phyloP scores from a whole-genome alignment of 2,113 vertebrate species.

The Onychostruthus taczanowskii region DNA sequence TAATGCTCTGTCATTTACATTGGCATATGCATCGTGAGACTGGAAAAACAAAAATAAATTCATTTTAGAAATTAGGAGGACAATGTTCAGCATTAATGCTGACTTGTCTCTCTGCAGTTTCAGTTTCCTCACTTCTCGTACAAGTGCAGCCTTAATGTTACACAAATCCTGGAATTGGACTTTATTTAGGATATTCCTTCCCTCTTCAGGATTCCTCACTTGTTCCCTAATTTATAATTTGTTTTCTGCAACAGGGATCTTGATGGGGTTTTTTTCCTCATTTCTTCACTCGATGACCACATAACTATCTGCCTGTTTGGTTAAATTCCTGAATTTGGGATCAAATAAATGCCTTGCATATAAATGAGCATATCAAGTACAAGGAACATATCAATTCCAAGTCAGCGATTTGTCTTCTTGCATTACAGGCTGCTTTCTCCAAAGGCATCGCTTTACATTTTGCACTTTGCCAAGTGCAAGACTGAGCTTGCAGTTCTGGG shows the following conservation, averaged over 20 bases:
- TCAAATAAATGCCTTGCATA: background rate
- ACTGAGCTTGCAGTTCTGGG: conserved; percentile 1
- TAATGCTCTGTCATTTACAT: background rate
- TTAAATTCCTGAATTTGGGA: conserved; percentile 29
- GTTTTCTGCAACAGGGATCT: conserved; percentile 30
- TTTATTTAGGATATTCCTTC: background rate
- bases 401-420: conserved; percentile 28
- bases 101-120: background rate
- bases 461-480: conserved; percentile 2
- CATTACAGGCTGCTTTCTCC: background rate
- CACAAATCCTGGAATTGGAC: background rate
- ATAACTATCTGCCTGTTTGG: conserved; percentile 19
- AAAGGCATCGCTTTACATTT: conserved; percentile 17
- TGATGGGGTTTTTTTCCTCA: background rate
- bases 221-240: conserved; percentile 1
- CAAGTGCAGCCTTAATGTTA: background rate
- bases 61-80: background rate
- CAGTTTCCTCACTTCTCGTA: background rate
- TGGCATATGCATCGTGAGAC: rapidly evolving
- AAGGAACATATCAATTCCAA: conserved; percentile 34
- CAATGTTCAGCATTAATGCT: background rate
- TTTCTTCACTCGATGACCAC: background rate
- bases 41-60: background rate
- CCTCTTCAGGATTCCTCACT: background rate
- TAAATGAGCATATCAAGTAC: background rate